Percentiles rank a stretch among this genome's conserved stretches.
Conservation (phyloP, 2,797 vertebrate genomes). For the Lepilemur ruficaudatus region DNA sequence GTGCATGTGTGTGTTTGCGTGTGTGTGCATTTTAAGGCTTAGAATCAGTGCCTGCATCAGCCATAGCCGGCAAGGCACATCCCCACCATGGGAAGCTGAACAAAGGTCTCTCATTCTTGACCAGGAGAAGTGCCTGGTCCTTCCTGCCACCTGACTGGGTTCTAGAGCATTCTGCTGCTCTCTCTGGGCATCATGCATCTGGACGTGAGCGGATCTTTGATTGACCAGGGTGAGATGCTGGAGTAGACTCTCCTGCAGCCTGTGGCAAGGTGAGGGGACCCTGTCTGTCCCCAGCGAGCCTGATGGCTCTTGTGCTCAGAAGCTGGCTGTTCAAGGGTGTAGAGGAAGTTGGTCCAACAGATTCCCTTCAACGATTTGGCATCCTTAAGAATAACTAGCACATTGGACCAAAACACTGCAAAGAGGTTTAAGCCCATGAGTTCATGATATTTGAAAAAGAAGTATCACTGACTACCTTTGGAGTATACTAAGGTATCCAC, state of each 20-base stretch:
- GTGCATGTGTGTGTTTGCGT: background rate
- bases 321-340: background rate
- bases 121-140: conserved; percentile 4
- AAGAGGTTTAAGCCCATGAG: background rate
- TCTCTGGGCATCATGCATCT: conserved; percentile 50
- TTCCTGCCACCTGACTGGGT: conserved; percentile 10
- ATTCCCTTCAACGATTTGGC: background rate
- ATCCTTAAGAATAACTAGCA: background rate
- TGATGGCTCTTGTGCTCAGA: background rate
- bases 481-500: background rate
- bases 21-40: background rate
- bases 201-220: conserved; percentile 6
- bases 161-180: conserved; percentile 53
- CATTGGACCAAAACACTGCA: background rate
- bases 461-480: background rate
- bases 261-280: background rate
- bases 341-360: background rate
- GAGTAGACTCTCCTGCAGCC: conserved; percentile 37
- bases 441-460: background rate
- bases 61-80: background rate
- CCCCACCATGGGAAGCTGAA: background rate
- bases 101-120: conserved; percentile 38
- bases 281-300: background rate
- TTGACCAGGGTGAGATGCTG: conserved; percentile 50
- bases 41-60: background rate